A percentile compares a stretch with the other conserved stretches of the same genome.
phyloP scores from a whole-genome alignment of 2,888 invertebrate genomes.

The Agelastica alni region DNA sequence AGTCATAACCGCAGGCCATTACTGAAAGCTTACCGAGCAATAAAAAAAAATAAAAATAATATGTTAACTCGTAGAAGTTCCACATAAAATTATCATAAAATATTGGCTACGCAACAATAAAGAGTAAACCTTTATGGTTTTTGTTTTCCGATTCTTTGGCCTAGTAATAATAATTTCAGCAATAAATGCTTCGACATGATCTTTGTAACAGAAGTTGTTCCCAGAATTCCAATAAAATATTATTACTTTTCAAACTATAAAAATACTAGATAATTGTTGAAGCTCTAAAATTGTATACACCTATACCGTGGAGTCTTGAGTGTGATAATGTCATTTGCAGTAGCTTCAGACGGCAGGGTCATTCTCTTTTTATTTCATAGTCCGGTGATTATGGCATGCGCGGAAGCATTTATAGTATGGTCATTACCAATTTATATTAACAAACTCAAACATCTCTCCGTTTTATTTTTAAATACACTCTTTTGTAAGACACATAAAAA shows the following conservation, averaged over 20 bases:
- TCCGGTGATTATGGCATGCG: too few relatives aligned
- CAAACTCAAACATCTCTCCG: neutral
- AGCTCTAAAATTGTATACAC: neutral
- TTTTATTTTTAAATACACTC: too few relatives aligned
- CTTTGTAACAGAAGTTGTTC: slow-evolving; percentile 23
- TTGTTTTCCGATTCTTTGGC: slow-evolving; percentile 36
- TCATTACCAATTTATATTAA: neutral
- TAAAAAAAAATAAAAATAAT: slow-evolving; percentile 34
- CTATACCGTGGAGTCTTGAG: neutral
- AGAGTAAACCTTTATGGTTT: slow-evolving; percentile 38
- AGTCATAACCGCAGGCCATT: slow-evolving; percentile 17
- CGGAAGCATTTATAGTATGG: neutral
- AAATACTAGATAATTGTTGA: slow-evolving; percentile 14
- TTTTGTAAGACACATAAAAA: too few relatives aligned
- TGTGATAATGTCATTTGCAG: neutral
- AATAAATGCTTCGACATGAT: slow-evolving; percentile 28
- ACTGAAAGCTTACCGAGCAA: slow-evolving; percentile 23
- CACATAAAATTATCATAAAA: slow-evolving; percentile 41
- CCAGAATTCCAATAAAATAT: slow-evolving; percentile 21
- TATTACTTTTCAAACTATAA: slow-evolving; percentile 19
- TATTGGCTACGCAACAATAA: slow-evolving; percentile 36
- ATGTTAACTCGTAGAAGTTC: slow-evolving; percentile 34
- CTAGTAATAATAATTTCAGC: slow-evolving; percentile 37
- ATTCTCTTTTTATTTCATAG: neutral
- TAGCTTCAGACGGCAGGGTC: neutral